Base-by-base conservation (phyloP, 2,113 vertebrate genomes). In the Ivindomyrus marchei region DNA sequence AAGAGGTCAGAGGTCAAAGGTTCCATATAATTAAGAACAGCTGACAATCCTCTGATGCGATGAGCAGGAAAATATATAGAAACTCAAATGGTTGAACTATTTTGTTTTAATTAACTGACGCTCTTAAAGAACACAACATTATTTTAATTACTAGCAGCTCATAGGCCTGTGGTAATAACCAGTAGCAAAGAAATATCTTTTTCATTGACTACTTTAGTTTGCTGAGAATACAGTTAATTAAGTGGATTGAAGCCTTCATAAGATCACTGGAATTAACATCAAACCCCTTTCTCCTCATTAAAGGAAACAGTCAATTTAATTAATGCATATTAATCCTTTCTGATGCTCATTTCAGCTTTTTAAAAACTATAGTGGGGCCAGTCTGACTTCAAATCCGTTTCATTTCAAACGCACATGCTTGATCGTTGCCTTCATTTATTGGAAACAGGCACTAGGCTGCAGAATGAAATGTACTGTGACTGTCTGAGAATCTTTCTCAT, bases 271-370 rank as follows among this genome's bases (percentile, higher is more conserved):
- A 94, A 98, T 98, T 98, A 98, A 96, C 96, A 96, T 96, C 95
- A 98, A 98, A 97, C 97, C 97, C 95, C 96, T 97, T 97, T 95
- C 95, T 96, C 95, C 96, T 98, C 97, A 98, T 98, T 99, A 98
- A 97, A 97, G 94, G 94, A 97, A 97, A 97, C 96, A 97, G 97
- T 97, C 96, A 96, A 97, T 97, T 98, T 98, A 98, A 98, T 99
- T 98, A 98, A 98, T 97, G 96, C 96, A 96, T 97, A 97, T 97
- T 98, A 98, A 98, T 98, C 97, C 96, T 94, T 93, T 95, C 96
- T 96, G 97, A 98, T 97, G 97, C 97, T 98, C 96, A 97, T 98
- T 97, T 97, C 95, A 96, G 96, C 95, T 97, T 93, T 89, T 87
- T 90, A 95, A 96, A 94, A 95, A 92, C 93, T 92, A 94, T 94